Evolutionary conservation across 2,888 invertebrate genomes (phyloP).

Genomic region (Parapristionchus giblindavisi): DNA sequence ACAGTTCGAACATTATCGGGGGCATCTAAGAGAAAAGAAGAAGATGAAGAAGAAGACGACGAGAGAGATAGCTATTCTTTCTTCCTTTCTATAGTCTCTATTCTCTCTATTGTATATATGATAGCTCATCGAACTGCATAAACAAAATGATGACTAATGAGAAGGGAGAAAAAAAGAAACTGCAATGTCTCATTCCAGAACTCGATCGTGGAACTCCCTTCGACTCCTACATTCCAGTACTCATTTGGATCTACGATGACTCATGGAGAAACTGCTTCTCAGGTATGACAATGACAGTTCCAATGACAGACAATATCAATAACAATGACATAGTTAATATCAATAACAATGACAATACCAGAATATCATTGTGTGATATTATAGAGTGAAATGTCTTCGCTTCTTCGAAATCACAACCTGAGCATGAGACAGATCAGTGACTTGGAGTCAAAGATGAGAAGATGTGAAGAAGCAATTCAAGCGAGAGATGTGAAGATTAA

Average conservation of each 20-base stretch:
- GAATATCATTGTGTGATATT: background rate
- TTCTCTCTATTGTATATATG: conserved; percentile 10
- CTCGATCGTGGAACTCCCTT: too few species aligned
- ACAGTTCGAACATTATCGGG: too few species aligned
- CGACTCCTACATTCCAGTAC: background rate
- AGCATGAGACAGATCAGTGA: conserved; percentile 33
- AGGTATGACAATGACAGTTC: background rate
- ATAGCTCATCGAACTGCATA: conserved; percentile 19
- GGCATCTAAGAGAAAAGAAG: too few species aligned
- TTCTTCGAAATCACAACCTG: conserved; percentile 31
- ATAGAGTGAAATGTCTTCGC: conserved; percentile 27
- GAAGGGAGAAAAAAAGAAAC: background rate
- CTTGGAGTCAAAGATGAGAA: conserved; percentile 24
- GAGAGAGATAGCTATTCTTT: too few species aligned
- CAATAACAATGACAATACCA: background rate
- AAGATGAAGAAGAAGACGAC: too few species aligned
- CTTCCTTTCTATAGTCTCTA: conserved; percentile 19
- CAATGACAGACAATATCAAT: background rate
- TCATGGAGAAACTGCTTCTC: conserved; percentile 27
- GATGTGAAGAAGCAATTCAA: conserved; percentile 15
- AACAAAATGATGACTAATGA: conserved; percentile 27
- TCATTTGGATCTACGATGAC: conserved; percentile 22
- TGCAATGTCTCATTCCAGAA: background rate
- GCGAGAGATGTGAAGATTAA: background rate
- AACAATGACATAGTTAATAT: background rate